phyloP scores from a whole-genome alignment of 2,888 invertebrate species.

The Galerucella nymphaeae region DNA sequence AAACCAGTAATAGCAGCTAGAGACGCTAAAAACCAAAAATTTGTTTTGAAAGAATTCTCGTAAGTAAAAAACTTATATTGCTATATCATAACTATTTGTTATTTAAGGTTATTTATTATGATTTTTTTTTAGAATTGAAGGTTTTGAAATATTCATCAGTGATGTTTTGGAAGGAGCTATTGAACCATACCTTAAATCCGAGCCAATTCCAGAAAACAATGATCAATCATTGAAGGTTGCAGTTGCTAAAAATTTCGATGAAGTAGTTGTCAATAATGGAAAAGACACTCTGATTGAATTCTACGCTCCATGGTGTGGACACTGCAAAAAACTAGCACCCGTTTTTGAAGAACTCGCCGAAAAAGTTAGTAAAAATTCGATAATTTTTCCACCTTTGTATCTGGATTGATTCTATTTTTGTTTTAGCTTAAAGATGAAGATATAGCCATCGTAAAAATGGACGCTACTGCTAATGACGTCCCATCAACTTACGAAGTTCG shows the following conservation, averaged over 20 bases:
- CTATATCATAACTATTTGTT: too few species aligned
- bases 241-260: slow-evolving; percentile 97
- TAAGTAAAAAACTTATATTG: slow-evolving; percentile 61
- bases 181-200: slow-evolving; percentile 95
- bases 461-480: slow-evolving; percentile 98
- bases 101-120: neutral
- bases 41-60: slow-evolving; percentile 91
- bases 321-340: slow-evolving; percentile 96
- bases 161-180: slow-evolving; percentile 84
- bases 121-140: slow-evolving; percentile 75
- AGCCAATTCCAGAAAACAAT: slow-evolving; percentile 87
- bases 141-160: slow-evolving; percentile 84
- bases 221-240: slow-evolving; percentile 87
- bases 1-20: slow-evolving; percentile 90
- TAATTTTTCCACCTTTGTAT: neutral
- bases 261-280: slow-evolving; percentile 88
- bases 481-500: slow-evolving; percentile 90
- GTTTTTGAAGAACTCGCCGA: slow-evolving; percentile 93
- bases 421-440: slow-evolving; percentile 72
- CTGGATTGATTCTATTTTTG: slow-evolving; percentile 20
- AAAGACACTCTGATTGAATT: slow-evolving; percentile 97
- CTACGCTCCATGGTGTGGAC: slow-evolving; percentile 99
- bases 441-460: slow-evolving; percentile 95
- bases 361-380: slow-evolving; percentile 72
- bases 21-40: slow-evolving; percentile 88